A percentile compares a stretch with the other conserved stretches of the same genome.
Conservation (phyloP, 2,113 vertebrate genomes). For the Mustelus asterias region DNA sequence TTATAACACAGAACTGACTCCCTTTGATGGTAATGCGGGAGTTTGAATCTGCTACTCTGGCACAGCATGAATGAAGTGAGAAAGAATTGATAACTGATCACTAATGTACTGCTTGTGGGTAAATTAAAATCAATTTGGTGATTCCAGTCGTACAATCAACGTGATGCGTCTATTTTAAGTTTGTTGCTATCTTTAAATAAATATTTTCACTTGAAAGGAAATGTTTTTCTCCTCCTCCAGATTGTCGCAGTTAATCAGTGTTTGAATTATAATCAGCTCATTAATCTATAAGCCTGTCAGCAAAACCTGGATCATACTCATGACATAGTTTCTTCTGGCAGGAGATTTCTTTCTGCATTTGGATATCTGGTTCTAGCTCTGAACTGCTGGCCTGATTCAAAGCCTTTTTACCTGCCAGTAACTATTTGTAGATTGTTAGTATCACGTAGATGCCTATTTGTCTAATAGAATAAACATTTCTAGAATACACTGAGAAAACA, state of each 20-base stretch:
- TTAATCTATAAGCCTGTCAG: conserved; percentile 19
- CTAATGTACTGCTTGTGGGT: background rate
- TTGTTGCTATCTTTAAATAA: background rate
- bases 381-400: background rate
- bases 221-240: background rate
- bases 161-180: background rate
- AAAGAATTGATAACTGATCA: background rate
- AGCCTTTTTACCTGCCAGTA: background rate
- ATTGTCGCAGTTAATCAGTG: conserved; percentile 11
- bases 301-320: conserved; percentile 19
- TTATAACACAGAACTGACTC: background rate
- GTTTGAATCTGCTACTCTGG: background rate
- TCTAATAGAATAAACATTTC: background rate
- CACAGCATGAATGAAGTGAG: background rate
- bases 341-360: background rate
- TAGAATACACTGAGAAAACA: background rate
- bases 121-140: background rate
- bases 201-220: background rate
- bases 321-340: background rate
- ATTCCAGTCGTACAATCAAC: background rate
- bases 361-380: background rate
- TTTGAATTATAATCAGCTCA: conserved; percentile 20
- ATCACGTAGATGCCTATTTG: background rate
- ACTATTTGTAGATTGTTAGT: background rate
- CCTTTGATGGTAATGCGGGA: background rate